Percentiles rank a stretch among this genome's conserved stretches.
phyloP scores from a whole-genome alignment of 2,888 invertebrate genomes.

The Oscheius onirici region DNA sequence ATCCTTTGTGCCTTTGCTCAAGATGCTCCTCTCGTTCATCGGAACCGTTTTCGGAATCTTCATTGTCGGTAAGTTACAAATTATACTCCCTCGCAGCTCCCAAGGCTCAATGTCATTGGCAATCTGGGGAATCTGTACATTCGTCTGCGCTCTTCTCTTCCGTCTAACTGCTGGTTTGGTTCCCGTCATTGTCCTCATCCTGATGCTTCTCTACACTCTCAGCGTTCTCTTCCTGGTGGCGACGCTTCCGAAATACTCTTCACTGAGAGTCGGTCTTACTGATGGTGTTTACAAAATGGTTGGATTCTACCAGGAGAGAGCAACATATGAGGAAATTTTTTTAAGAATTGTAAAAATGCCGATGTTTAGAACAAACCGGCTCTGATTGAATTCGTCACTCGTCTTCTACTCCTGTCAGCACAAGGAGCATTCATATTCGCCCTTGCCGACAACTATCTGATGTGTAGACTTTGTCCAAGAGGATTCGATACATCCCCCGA shows the following conservation, averaged over 20 bases:
- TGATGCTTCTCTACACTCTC: not conserved
- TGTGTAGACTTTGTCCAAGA: not conserved
- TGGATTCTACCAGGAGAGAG: not conserved
- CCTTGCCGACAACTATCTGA: not conserved
- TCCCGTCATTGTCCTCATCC: not conserved
- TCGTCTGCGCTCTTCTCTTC: not conserved
- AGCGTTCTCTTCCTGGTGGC: conserved; percentile 4
- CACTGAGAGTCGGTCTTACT: not conserved
- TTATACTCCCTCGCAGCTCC: not conserved
- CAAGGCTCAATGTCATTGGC: conserved; percentile 3
- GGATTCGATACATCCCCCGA: not conserved
- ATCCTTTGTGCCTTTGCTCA: not conserved
- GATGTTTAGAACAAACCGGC: conserved; percentile 7
- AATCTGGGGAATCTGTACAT: not conserved
- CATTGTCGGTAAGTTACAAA: not conserved
- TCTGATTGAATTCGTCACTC: conserved; percentile 11
- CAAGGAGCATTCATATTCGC: conserved; percentile 3
- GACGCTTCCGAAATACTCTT: conserved; percentile 5
- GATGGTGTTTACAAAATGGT: conserved; percentile 5
- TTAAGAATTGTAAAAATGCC: too few species aligned
- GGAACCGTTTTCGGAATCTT: not conserved
- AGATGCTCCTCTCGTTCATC: not conserved
- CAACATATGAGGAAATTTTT: not conserved
- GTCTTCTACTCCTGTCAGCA: conserved; percentile 15
- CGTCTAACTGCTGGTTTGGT: not conserved